Evolutionary conservation across 2,797 vertebrate genomes (phyloP).

Genomic region (Streptopelia turtur): DNA sequence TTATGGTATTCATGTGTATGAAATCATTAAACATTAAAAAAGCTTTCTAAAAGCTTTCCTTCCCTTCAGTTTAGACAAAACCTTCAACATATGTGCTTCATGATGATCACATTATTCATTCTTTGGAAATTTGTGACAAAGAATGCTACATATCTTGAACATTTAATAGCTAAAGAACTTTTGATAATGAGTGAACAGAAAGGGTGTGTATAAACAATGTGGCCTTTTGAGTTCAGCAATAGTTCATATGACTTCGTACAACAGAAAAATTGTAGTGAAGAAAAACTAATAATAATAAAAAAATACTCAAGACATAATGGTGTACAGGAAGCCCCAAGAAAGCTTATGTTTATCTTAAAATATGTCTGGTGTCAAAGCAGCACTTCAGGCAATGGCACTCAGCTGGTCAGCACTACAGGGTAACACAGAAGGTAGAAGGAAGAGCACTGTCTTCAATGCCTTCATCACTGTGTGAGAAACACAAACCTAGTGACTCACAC

Average conservation of each 20-base stretch:
- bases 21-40: conserved; percentile 19
- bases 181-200: background rate
- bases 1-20: background rate
- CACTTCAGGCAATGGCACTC: background rate
- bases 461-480: background rate
- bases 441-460: background rate
- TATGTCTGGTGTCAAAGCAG: background rate
- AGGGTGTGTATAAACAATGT: background rate
- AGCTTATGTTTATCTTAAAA: background rate
- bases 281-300: background rate
- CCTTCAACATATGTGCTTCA: background rate
- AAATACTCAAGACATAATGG: background rate
- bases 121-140: background rate
- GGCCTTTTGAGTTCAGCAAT: background rate
- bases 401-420: background rate
- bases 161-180: background rate
- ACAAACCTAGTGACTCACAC: background rate
- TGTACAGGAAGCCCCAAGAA: background rate
- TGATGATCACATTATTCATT: background rate
- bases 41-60: background rate
- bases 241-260: background rate
- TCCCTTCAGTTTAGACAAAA: background rate
- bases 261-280: background rate
- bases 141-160: background rate
- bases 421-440: background rate